Percentiles rank a stretch among this genome's conserved stretches.
These are phyloP conservation scores for Drosophila setosimentum DNA, from an alignment of 2,888 invertebrate genomes.

Conservation along the genomic window DNA sequence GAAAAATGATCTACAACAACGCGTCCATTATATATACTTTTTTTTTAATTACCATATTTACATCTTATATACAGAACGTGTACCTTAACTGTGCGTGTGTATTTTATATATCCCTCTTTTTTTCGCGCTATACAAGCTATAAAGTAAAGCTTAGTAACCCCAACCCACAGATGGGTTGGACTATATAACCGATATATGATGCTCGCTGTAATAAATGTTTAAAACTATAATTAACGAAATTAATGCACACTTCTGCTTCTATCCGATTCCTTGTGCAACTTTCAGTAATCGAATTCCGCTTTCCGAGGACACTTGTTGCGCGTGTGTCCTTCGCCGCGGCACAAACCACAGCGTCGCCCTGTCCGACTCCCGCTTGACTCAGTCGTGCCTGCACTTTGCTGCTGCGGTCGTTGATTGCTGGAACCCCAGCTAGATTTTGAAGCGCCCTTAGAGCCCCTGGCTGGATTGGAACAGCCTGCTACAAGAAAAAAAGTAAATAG, in stretches of 20 bases:
- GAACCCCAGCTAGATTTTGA: conserved; percentile 1
- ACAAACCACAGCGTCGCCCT: conserved; percentile 89
- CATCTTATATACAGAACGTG: conserved; percentile 30
- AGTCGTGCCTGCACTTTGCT: not conserved
- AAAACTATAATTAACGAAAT: conserved; percentile 24
- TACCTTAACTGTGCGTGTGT: conserved; percentile 39
- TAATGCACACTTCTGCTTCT: not conserved
- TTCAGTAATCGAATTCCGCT: conserved; percentile 69
- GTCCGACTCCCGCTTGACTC: conserved; percentile 6
- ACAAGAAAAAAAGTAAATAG: not conserved
- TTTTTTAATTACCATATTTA: conserved; percentile 16
- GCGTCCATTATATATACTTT: conserved; percentile 5
- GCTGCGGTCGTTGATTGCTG: conserved; percentile 1
- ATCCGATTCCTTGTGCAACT: not conserved
- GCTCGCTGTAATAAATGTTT: conserved; percentile 65
- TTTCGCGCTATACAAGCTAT: conserved; percentile 30
- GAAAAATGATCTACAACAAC: conserved; percentile 14
- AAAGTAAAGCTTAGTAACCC: conserved; percentile 17
- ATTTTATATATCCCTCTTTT: conserved; percentile 39
- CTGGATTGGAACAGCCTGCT: conserved; percentile 12
- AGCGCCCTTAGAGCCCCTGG: not conserved
- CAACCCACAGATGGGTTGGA: conserved; percentile 15
- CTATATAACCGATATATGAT: conserved; percentile 43
- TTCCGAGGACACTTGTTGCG: conserved; percentile 87
- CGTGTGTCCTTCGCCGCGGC: conserved; percentile 90